These are phyloP conservation scores for Anthoscopus minutus DNA, from an alignment of 2,113 vertebrate species.

Conservation along the genomic window DNA sequence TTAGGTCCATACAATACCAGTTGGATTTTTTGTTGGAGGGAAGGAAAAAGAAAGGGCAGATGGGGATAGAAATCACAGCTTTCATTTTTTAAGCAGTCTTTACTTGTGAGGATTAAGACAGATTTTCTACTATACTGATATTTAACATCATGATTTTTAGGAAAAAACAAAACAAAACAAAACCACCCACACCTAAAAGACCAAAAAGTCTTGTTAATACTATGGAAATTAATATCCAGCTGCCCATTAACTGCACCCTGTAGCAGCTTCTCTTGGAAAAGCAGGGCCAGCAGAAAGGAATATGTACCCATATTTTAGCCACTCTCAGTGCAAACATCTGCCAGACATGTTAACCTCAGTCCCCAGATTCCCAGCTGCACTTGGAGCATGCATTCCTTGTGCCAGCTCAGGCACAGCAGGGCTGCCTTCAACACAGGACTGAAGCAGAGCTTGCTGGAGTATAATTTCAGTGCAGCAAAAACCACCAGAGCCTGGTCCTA, in stretches of 20 bases:
- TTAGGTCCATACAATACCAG: not conserved
- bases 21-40: not conserved
- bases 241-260: not conserved
- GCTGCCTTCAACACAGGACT: not conserved
- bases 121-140: not conserved
- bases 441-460: not conserved
- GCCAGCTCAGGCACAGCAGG: not conserved
- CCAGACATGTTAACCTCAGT: not conserved
- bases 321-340: not conserved
- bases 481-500: not conserved
- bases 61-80: not conserved
- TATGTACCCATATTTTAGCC: not conserved
- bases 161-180: not conserved
- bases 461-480: not conserved
- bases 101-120: not conserved
- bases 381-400: not conserved
- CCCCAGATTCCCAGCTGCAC: not conserved
- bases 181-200: not conserved
- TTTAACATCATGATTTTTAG: not conserved
- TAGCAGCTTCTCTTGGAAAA: not conserved
- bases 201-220: not conserved
- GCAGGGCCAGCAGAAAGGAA: not conserved
- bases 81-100: not conserved
- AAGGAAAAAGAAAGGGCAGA: not conserved
- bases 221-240: not conserved